Evolutionary conservation across 92 coral and sea anemone genomes (phyloP), one percentile per base, ranked within the genome.

Genomic region (Isaurus tuberculatus): DNA sequence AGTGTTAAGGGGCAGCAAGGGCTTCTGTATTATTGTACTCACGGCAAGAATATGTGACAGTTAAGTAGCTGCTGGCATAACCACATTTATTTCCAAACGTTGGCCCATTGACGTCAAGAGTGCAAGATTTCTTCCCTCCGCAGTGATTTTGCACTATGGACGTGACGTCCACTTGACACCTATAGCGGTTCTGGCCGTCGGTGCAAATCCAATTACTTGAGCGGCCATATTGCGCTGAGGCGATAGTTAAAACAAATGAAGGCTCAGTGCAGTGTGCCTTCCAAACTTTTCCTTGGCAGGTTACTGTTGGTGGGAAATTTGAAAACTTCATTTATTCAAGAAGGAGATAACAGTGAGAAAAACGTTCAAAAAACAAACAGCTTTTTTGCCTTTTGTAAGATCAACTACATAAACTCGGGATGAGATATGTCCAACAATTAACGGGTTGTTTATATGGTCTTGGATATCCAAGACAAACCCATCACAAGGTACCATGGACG

Each of bases 191-290:
- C 63, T 8, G 28, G 8, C n/a, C 23, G 23, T 17, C 8, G 20
- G 25, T 5, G n/a, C 63, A 55, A 16, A 55, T 19, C 63, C 63
- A 55, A 8, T 55, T 55, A 19, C 63, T 55, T 0, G 53, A 22
- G 15, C 82, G 82, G 32, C 70, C 82, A 15, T 55, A 77, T 40
- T 34, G 68, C 34, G 82, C 68, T 8, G 82, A 77, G 48, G 4
- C 31, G 27, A 77, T 77, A 34, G 70, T 34, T 32, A 77, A 77
- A 64, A 57, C 82, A 77, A 77, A 77, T 32, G 82, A 55, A 19
- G 70, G 49, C n/a, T 75, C 55, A 9, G 34, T 28, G 30, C 82
- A 77, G 8, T 33, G 34, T n/a, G 51, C 28, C 1, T 17, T 55
- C 49, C 55, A 37, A 32, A 30, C 69, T 28, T 77, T 19, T 11